phyloP scores from a whole-genome alignment of 2,888 invertebrate genomes.

The Pterobdella sp. region DNA sequence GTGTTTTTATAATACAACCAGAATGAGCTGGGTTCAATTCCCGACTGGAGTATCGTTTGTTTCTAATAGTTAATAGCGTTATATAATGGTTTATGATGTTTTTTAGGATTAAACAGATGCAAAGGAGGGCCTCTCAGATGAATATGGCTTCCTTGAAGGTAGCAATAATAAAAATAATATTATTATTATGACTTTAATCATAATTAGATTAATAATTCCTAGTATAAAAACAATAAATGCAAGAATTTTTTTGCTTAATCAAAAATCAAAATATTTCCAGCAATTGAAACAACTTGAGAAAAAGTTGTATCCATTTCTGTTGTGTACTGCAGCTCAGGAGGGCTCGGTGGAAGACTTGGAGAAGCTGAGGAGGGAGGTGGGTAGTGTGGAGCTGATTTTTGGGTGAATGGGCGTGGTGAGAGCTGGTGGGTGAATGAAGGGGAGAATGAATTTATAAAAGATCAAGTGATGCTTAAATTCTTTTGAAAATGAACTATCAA shows the following conservation, averaged over 20 bases:
- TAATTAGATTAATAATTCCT: too few species aligned
- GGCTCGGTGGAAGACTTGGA: conserved; percentile 56
- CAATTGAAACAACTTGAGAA: conserved; percentile 43
- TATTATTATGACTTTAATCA: too few species aligned
- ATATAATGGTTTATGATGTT: background rate
- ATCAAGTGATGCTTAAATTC: too few species aligned
- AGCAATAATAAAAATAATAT: too few species aligned
- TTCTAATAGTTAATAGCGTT: too few species aligned
- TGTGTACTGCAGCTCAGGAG: conserved; percentile 60
- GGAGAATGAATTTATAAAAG: background rate
- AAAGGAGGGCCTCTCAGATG: background rate
- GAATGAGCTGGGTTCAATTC: too few species aligned
- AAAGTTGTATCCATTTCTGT: conserved; percentile 65
- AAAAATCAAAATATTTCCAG: conserved; percentile 34
- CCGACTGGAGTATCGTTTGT: background rate
- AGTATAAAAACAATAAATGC: too few species aligned
- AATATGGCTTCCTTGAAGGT: background rate
- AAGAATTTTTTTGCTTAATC: too few species aligned
- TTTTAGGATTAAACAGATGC: background rate
- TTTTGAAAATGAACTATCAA: too few species aligned
- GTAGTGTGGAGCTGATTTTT: conserved; percentile 7
- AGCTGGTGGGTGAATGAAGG: background rate
- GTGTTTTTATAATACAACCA: background rate
- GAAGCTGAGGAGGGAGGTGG: conserved; percentile 42
- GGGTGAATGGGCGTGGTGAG: background rate